Percentiles rank a stretch among this genome's conserved stretches.
Evolutionary conservation across 2,888 invertebrate genomes (phyloP).

Genomic region (Drosophila anceps): DNA sequence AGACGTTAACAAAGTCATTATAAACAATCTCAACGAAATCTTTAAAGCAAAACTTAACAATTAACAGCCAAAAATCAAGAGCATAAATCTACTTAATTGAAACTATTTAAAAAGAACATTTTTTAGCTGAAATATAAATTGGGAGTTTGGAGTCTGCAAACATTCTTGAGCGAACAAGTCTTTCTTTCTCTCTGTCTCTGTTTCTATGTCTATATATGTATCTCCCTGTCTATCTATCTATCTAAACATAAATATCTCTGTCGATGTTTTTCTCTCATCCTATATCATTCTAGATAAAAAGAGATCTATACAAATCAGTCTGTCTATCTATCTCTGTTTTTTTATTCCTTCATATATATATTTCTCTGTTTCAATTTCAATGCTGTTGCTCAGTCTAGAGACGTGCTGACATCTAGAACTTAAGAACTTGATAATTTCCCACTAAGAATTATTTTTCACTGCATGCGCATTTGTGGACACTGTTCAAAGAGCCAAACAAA

Average conservation of each 20-base stretch:
- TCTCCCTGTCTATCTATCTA: background rate
- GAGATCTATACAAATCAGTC: too few species aligned
- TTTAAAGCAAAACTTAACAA: background rate
- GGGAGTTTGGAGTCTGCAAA: too few species aligned
- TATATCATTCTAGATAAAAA: too few species aligned
- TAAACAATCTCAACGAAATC: background rate
- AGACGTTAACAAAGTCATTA: background rate
- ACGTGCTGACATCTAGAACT: background rate
- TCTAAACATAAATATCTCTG: background rate
- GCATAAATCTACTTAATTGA: conserved; percentile 5
- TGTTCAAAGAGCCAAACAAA: conserved; percentile 58
- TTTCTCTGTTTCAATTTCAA: background rate
- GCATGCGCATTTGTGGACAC: conserved; percentile 44
- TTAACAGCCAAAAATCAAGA: background rate
- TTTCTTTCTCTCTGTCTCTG: background rate
- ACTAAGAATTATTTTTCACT: background rate
- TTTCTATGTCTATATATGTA: background rate
- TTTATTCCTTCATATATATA: too few species aligned
- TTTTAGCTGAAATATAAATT: background rate
- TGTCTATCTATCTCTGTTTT: background rate
- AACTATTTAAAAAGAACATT: background rate
- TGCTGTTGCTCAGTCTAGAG: background rate
- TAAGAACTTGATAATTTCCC: background rate
- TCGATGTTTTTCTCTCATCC: too few species aligned
- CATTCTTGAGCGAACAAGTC: background rate